phyloP scores from a whole-genome alignment of 2,888 invertebrate species.

The Amiota mariae region DNA sequence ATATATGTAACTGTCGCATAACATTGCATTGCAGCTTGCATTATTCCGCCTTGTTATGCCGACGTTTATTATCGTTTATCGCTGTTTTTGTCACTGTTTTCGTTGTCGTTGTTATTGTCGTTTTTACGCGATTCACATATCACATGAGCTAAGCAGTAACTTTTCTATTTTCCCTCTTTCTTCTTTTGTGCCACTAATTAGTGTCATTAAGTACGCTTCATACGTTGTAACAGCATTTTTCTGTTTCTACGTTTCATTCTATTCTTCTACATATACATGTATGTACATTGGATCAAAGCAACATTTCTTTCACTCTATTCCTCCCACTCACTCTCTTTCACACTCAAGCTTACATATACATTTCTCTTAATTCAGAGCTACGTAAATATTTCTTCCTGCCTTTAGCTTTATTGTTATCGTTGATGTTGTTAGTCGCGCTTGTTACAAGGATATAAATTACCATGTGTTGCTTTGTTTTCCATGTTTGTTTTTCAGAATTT shows the following conservation, averaged over 20 bases:
- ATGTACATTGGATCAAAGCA: no score
- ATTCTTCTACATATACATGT: no score
- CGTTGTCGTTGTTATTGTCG: background rate
- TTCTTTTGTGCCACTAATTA: slow-evolving; percentile 69
- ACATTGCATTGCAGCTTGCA: no score
- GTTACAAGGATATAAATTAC: slow-evolving; percentile 26
- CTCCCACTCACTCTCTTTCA: slow-evolving; percentile 30
- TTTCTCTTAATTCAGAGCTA: slow-evolving; percentile 21
- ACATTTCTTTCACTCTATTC: slow-evolving; percentile 25
- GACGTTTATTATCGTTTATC: background rate
- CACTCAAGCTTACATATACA: slow-evolving; percentile 12
- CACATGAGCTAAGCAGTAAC: no score
- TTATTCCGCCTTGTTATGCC: no score
- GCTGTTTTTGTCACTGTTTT: background rate
- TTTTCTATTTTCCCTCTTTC: no score
- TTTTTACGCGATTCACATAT: background rate
- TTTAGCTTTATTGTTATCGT: background rate
- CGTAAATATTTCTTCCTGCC: slow-evolving; percentile 12
- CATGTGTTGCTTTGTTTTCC: slow-evolving; percentile 13
- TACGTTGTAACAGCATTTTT: slow-evolving; percentile 47
- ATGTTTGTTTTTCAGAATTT: background rate
- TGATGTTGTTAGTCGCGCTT: slow-evolving; percentile 8
- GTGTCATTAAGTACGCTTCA: slow-evolving; percentile 73
- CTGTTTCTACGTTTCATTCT: background rate
- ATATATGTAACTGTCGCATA: no score